Percentiles rank a stretch among this genome's conserved stretches.
Conservation (phyloP, 2,888 invertebrate species). For the Beris chalybata region DNA sequence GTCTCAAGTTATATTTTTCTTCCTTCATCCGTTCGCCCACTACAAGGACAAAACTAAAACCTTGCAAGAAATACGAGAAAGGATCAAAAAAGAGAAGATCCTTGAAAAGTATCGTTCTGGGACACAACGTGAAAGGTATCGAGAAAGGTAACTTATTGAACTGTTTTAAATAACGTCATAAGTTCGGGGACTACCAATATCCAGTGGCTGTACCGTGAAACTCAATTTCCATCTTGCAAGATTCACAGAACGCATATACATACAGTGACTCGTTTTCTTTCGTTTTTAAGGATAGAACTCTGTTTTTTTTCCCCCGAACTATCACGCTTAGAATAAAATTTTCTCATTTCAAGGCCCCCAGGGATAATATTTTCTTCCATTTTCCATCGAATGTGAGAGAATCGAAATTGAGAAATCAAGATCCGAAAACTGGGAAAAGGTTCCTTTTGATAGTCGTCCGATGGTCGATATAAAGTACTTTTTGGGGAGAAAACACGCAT, state of each 20-base stretch:
- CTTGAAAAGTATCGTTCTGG: no score
- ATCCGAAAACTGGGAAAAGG: constrained; percentile 19
- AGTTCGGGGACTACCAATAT: not conserved
- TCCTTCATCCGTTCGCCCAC: no score
- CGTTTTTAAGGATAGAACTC: no score
- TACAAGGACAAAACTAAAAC: no score
- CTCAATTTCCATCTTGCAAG: not conserved
- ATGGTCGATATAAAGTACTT: constrained; percentile 6
- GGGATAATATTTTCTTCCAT: constrained; percentile 19
- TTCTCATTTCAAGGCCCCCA: not conserved
- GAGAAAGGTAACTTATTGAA: constrained; percentile 5
- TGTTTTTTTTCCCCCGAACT: no score
- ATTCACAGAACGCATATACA: not conserved
- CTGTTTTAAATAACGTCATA: constrained; percentile 10
- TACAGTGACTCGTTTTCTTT: not conserved
- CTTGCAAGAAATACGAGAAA: no score
- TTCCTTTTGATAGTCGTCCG: constrained; percentile 15
- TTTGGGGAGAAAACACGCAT: constrained; percentile 19
- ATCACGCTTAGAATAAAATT: no score
- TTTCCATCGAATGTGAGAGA: constrained; percentile 7
- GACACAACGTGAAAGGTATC: no score
- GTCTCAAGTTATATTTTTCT: constrained; percentile 5
- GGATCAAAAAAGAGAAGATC: no score
- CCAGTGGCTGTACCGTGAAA: not conserved
- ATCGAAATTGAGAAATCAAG: constrained; percentile 24